Base-by-base conservation (phyloP, 1,140 invertebrate species). In the Scaptomyza graminum region DNA sequence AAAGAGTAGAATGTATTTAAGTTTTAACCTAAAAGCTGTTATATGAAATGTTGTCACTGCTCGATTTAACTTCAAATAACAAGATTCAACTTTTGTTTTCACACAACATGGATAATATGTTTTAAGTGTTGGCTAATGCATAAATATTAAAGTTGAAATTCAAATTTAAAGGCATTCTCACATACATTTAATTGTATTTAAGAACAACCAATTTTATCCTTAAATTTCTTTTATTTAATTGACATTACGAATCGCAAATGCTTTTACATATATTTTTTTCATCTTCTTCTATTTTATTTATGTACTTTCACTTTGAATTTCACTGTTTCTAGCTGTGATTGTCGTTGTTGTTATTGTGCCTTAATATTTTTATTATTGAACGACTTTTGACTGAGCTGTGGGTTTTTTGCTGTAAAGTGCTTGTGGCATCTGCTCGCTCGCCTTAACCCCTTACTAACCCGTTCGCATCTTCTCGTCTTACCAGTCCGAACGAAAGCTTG, bases 331-430 rank as follows among this genome's bases (percentile, higher is more conserved):
- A 18, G 51, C 22, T 59, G 54, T 59, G 55, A 49, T 61, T 31
- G 7, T 79, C 67, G 70, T 71, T 78, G 62, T 79, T 65, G 44
- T 54, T 68, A 49, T 55, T 74, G 74, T 67, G 61, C 69, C 74
- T 74, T 83, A 82, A 87, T 87, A 88, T 88, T 87, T 87, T 88
- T 83, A 87, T 83, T 87, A 73, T 88, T 79, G 75, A 69, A 76
- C 76, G 72, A 88, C 73, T 88, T 87, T 87, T 79, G 79, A 71
- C 83, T 76, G 71, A 76, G 83, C 79, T 82, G 77, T 60, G 74
- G 70, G 57, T 81, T 85, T 83, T 82, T 49, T 57, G 18, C 18
- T 50, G 79, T 76, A 79, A 87, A 88, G 84, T 87, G 76, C 79
- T 67, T 87, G 83, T 28, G 68, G 77, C 66, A 52, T 49, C 77